These are phyloP conservation scores for Camarhynchus parvulus DNA, from an alignment of 2,113 vertebrate genomes.

Conservation along the genomic window DNA sequence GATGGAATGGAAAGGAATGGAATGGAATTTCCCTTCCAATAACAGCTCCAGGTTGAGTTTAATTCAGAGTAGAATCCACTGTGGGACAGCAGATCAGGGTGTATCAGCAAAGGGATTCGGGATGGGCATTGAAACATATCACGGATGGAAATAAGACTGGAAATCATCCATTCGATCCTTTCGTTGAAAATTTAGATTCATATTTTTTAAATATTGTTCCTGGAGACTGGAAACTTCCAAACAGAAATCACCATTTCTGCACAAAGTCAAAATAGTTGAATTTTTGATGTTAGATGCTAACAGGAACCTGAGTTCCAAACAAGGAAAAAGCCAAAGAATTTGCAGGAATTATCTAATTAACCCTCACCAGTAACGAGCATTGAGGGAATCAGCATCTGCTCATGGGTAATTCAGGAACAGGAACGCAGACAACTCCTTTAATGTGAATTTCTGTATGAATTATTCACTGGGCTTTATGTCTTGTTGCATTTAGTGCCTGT, in stretches of 20 bases:
- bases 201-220: not conserved
- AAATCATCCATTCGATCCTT: not conserved
- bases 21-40: not conserved
- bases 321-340: not conserved
- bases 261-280: not conserved
- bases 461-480: not conserved
- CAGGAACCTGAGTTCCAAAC: not conserved
- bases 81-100: not conserved
- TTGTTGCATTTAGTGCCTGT: not conserved
- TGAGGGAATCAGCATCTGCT: not conserved
- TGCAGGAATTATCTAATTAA: not conserved
- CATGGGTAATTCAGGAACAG: not conserved
- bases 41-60: not conserved
- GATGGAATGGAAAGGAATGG: not conserved
- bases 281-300: not conserved
- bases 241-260: not conserved
- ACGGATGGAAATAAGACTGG: not conserved
- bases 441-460: not conserved
- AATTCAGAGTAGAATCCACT: not conserved
- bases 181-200: not conserved
- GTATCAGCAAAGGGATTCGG: not conserved
- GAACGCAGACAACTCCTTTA: not conserved
- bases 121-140: not conserved
- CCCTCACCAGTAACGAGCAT: not conserved
- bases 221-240: not conserved